Evolutionary conservation across 2,888 invertebrate species (phyloP), one percentile per base, ranked within the genome.

Genomic region (Heliothis peltigera): DNA sequence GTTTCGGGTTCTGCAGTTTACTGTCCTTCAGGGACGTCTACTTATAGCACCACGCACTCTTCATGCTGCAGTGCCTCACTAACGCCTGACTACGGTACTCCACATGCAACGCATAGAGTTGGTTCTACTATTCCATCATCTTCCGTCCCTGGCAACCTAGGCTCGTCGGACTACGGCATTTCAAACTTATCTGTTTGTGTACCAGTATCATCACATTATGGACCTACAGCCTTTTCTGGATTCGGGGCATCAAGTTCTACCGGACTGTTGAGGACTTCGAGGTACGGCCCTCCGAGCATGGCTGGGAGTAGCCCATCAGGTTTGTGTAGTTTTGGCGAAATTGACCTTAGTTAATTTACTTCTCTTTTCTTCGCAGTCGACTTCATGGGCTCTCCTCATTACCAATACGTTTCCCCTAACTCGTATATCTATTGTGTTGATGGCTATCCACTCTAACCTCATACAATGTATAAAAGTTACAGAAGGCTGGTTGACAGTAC

Each of bases 151-250:
- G 10, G n/a, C 39, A n/a, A 39, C n/a, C 15, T n/a, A 39, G 15
- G 5, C 39, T 39, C 39, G 15, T 39, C n/a, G n/a, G 39, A 15
- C 39, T 39, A 39, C n/a, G 39, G 15, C 39, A n/a, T 39, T 1
- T 39, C 39, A 39, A 39, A 39, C 5, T n/a, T 39, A 39, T 39
- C 39, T 39, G 39, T n/a, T 39, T n/a, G 39, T 39, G 39, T n/a
- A 39, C 39, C 39, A 39, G 39, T 39, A 39, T 4, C 39, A n/a
- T 5, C n/a, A n/a, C 4, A 39, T 39, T 39, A 39, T 39, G 39
- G 39, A 39, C 15, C 39, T n/a, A 4, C 39, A 39, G n/a, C 15
- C 39, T 39, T 39, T n/a, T 39, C 39, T 39, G 39, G 39, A 4
- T 39, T 39, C 39, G n/a, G 39, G n/a, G 39, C 39, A n/a, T 39